Percentiles rank a stretch among this genome's conserved stretches.
Conservation (phyloP, 2,113 vertebrate genomes). For the Empidonax traillii region DNA sequence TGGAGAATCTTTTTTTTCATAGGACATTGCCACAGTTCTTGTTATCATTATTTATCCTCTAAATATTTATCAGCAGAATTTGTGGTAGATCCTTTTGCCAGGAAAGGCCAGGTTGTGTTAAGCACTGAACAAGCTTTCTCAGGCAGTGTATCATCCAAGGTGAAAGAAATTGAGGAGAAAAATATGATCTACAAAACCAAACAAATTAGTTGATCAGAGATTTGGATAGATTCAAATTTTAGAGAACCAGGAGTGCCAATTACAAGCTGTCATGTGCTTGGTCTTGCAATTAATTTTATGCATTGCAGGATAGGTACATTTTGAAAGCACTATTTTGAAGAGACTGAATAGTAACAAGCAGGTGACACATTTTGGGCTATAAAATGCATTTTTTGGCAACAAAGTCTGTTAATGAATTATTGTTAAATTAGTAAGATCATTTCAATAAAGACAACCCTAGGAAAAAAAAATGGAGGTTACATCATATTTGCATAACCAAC, state of each 20-base stretch:
- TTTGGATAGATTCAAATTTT: neutral
- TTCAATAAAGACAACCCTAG: neutral
- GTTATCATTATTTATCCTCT: neutral
- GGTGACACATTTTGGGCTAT: neutral
- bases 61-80: neutral
- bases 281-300: neutral
- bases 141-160: neutral
- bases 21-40: neutral
- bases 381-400: neutral
- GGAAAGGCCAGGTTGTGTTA: neutral
- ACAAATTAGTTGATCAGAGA: neutral
- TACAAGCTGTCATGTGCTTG: neutral
- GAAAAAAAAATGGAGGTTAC: neutral
- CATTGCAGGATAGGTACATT: neutral
- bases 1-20: neutral
- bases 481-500: neutral
- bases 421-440: neutral
- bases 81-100: neutral
- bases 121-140: neutral
- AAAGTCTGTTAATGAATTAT: neutral
- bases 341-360: neutral
- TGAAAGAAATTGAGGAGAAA: neutral
- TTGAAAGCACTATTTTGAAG: neutral
- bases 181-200: neutral
- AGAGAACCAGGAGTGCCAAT: neutral